Evolutionary conservation across 2,113 vertebrate genomes (phyloP), one percentile per base, ranked within the genome.

Genomic region (Orientallactaga bullata): DNA sequence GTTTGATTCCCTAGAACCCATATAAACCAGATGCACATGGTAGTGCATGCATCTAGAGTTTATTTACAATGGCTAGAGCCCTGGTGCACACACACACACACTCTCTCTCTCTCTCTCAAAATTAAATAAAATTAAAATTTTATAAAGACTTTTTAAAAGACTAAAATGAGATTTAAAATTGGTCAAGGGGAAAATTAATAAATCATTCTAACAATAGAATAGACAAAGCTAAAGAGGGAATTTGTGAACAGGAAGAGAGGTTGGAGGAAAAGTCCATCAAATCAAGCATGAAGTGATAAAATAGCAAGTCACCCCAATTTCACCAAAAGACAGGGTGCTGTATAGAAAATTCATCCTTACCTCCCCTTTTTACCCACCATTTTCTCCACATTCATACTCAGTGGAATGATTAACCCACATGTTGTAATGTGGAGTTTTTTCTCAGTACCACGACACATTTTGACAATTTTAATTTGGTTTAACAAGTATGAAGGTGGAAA

Each of bases 381-480:
- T 17, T 79, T 77, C 12, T 72, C n/a, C 32, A 68, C 10, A 12
- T 47, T 21, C 55, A 92, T 65, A 89, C 30, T 51, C 32, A 83
- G 23, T 65, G 76, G 51, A 89, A 89, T 15, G 18, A 65, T 81
- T 18, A 92, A 61, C n/a, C 15, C 9, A 89, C 11, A 51, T 9
- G 39, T 55, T 28, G 17, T 23, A 63, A 65, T 26, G 66, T 8
- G n/a, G 73, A 58, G 47, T 80, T 76, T 71, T 35, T 26, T 18
- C 26, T 76, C 63, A 83, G 28, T 35, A 72, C 32, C 16, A 68
- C 20, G 77, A 71, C 0, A 68, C 3, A 60, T 78, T n/a, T 55
- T 32, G 32, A 32, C 32, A 58, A 71, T 93, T 91, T 93, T 89
- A 76, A 87, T 89, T 92, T 90, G 32, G 90, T 88, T 88, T 85